Base-by-base conservation (phyloP, 2,888 invertebrate species). In the Amaurobius ferox region DNA sequence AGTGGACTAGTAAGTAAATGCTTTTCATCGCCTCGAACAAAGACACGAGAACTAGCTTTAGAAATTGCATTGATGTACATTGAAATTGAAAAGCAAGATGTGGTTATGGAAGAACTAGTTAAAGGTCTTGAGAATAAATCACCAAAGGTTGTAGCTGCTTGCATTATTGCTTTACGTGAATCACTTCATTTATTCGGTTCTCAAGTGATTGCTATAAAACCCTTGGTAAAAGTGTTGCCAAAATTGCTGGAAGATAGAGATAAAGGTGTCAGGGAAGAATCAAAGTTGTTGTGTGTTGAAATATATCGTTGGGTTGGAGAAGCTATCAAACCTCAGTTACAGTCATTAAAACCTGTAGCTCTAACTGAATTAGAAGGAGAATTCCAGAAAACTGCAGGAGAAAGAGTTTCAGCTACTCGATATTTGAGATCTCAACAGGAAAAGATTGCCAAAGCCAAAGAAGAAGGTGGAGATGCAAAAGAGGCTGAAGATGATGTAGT, bases 51-150 rank as follows among this genome's bases (percentile, higher is more conserved):
- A 89, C 93, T 97, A 67, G 96, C 97, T 0, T 93, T 95, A 81
- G 98, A 98, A 92, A 94, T 98, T 87, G 94, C 95, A 5, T 92
- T 99, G 85, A 96, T 98, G 96, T 98, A 96, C 91, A 94, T 98
- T 89, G 98, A 99, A 93, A 97, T 98, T 90, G 98, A 99, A 90
- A 98, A 97, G 91, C 95, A 96, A 87, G 98, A 98, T 88, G 92
- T 94, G 13, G 97, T 97, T 0, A 30, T 39, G 93, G 98, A 98
- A 89, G 98, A 98, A 91, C 92, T 99, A 0, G 92, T 97, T 26
- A 98, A 98, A 92, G 98, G 98, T 40, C 95, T 97, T 92, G 96
- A 97, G 64, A 96, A 96, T 89, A 99, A 99, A 91, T 98, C 98
- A 92, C 98, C 99, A 0, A 99, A 98, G 92, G 96, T 97, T 86